phyloP scores from a whole-genome alignment of 1,140 invertebrate genomes.

The Drosophila repleta region DNA sequence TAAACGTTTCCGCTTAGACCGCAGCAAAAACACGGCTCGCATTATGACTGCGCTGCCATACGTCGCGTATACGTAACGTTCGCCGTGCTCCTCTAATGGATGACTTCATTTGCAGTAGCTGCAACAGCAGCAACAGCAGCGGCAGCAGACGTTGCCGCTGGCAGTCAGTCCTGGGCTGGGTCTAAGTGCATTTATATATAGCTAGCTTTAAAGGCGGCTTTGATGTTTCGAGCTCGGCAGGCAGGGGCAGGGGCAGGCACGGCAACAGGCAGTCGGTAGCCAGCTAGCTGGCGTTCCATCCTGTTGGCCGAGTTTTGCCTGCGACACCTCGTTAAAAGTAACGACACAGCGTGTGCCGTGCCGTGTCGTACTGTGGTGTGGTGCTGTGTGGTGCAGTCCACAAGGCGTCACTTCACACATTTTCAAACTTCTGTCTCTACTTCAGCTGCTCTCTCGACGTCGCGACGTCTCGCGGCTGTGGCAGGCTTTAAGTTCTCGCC shows the following conservation, averaged over 20 bases:
- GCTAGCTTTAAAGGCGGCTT: neutral
- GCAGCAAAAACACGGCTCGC: slow-evolving; percentile 63
- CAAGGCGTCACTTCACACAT: slow-evolving; percentile 35
- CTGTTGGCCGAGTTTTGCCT: slow-evolving; percentile 68
- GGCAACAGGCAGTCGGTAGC: slow-evolving; percentile 67
- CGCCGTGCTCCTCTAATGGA: slow-evolving; percentile 65
- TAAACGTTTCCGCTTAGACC: slow-evolving; percentile 78
- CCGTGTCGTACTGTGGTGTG: neutral
- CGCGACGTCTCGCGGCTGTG: slow-evolving; percentile 31
- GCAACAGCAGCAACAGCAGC: slow-evolving; percentile 43
- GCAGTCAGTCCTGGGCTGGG: slow-evolving; percentile 47
- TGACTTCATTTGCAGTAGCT: slow-evolving; percentile 74
- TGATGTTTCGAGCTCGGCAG: no score
- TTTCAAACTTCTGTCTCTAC: neutral
- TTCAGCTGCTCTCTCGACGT: slow-evolving; percentile 4
- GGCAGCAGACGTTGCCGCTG: slow-evolving; percentile 27
- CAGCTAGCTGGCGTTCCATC: slow-evolving; percentile 22
- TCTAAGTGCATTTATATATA: slow-evolving; percentile 71
- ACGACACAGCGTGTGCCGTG: slow-evolving; percentile 61
- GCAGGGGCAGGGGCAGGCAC: neutral
- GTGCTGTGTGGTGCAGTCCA: slow-evolving; percentile 17
- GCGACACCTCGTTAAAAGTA: slow-evolving; percentile 82
- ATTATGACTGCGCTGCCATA: slow-evolving; percentile 59
- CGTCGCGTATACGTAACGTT: slow-evolving; percentile 66
- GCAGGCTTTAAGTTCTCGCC: slow-evolving; percentile 70